These are phyloP conservation scores for Yponomeuta sedellus DNA, from an alignment of 2,888 invertebrate species.

Conservation along the genomic window DNA sequence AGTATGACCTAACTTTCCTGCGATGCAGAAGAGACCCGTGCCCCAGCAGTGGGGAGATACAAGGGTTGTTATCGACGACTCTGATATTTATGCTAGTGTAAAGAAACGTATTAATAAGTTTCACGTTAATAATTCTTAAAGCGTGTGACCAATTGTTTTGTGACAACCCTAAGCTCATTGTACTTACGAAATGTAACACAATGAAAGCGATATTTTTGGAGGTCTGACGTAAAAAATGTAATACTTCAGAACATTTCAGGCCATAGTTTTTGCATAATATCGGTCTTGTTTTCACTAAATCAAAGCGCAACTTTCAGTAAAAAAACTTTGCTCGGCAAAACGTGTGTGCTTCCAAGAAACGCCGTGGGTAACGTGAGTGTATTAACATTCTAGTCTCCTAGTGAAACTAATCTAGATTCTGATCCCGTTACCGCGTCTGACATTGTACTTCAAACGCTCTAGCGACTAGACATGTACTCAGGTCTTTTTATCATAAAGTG, in stretches of 20 bases:
- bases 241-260: not conserved
- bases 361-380: not conserved
- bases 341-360: not conserved
- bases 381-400: constrained; percentile 53
- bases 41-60: no score
- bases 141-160: not conserved
- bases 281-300: not conserved
- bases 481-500: not conserved
- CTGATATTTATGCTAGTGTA: no score
- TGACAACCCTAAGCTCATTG: not conserved
- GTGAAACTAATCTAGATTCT: constrained; percentile 61
- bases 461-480: not conserved
- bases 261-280: not conserved
- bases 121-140: no score
- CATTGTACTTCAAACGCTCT: not conserved
- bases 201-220: not conserved
- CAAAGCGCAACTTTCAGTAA: not conserved
- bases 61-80: no score
- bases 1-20: no score
- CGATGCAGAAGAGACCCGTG: no score
- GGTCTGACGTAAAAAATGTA: not conserved
- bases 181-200: not conserved
- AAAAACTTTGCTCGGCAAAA: not conserved
- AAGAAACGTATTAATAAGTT: no score
- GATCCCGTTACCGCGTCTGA: constrained; percentile 44